Evolutionary conservation across 2,113 vertebrate species (phyloP), one percentile per base, ranked within the genome.

Genomic region (Clupea harengus): DNA sequence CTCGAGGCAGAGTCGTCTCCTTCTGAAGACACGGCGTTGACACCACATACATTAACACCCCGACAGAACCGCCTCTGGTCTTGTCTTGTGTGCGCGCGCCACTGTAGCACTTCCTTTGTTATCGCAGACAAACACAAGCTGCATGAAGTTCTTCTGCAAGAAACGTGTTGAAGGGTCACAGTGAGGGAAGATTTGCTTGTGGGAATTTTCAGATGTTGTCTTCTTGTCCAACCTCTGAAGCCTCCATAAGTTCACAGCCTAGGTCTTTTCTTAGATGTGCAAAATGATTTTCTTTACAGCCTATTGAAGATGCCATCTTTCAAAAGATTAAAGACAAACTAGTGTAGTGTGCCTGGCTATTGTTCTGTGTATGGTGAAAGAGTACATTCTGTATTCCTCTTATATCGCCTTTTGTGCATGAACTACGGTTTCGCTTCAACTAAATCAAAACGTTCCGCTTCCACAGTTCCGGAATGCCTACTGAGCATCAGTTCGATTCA

Each of bases 221-320:
- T n/a, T n/a, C 28, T 49, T 85, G 83, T 86, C 83, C 85, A 57
- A 85, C 81, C 22, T 85, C 81, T 83, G 45, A 49, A 85, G 80
- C 57, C 85, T 81, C 87, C 80, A 85, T 80, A 47, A 72, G 60
- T 89, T 89, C 83, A 87, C 87, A 49, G 86, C 57, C 81, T 64
- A 82, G 86, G 60, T 49, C 86, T 89, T 83, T 82, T 88, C 83
- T 90, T 81, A 87, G 87, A 90, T 85, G 89, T 88, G 82, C 82
- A 86, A 84, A 86, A 49, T 85, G 75, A 88, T 89, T 47, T 78
- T 78, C 72, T 78, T 17, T 78, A 78, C 32, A 44, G 28, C 28
- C 28, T 39, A 78, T 32, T 78, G 72, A 78, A 78, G 72, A 39
- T 44, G 72, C 28, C 72, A 78, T 32, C 32, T 78, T 39, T 39